phyloP scores from a whole-genome alignment of 2,888 invertebrate genomes.

The Lasioglossum oenotherae region DNA sequence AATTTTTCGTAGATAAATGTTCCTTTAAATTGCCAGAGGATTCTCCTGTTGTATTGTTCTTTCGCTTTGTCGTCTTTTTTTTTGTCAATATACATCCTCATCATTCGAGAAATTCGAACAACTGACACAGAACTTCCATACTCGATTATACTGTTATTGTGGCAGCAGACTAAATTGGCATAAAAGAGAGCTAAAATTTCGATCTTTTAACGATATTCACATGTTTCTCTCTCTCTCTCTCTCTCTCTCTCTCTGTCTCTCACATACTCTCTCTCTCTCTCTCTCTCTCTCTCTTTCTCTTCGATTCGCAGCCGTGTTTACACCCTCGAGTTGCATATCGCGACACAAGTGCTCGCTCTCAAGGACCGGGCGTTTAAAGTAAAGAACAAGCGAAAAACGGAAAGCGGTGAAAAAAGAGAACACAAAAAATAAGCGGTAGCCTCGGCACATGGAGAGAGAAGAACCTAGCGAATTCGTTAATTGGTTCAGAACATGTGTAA shows the following conservation, averaged over 20 bases:
- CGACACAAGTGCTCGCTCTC: constrained; percentile 37
- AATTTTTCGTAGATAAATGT: constrained; percentile 25
- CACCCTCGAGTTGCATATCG: constrained; percentile 48
- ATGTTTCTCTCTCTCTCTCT: constrained; percentile 58
- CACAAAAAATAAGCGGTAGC: constrained; percentile 21
- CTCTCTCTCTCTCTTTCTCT: background rate
- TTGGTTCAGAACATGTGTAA: constrained; percentile 61
- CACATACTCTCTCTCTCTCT: background rate
- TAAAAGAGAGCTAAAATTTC: constrained; percentile 38
- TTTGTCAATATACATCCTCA: constrained; percentile 10
- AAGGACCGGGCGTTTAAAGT: constrained; percentile 43
- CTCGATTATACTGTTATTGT: constrained; percentile 51
- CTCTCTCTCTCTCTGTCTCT: constrained; percentile 13
- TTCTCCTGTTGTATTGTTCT: constrained; percentile 11
- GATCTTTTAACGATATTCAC: constrained; percentile 45
- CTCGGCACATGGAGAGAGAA: constrained; percentile 46
- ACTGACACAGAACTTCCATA: constrained; percentile 16
- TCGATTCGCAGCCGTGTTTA: constrained; percentile 40
- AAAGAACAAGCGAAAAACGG: constrained; percentile 32
- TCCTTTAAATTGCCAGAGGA: constrained; percentile 18
- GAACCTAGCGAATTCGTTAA: constrained; percentile 61
- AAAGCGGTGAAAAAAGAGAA: constrained; percentile 18
- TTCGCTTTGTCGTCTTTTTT: constrained; percentile 1
- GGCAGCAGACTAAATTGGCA: constrained; percentile 82
- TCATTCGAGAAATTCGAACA: constrained; percentile 22